Base-by-base conservation (phyloP, 2,888 invertebrate species). In the Troides helena region DNA sequence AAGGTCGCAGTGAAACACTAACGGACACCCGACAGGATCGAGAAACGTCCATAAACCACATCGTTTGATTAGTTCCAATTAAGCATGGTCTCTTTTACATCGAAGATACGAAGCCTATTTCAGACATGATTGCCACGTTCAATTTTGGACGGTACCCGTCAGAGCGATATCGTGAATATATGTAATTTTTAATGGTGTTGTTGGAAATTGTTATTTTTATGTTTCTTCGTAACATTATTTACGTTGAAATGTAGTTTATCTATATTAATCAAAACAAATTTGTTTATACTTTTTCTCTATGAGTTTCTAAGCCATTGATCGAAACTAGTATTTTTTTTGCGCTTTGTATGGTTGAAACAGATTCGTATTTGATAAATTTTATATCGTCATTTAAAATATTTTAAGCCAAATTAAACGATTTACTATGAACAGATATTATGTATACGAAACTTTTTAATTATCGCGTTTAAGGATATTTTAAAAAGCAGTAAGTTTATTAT, bases 51-150 rank as follows among this genome's bases (percentile, higher is more conserved):
- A 85, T 92, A 90, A 90, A 92, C 86, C 84, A 89, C 80, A 83
- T 84, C 82, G 86, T 89, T 86, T 88, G 86, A 92, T 91, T 88
- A 87, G 89, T 89, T 89, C 90, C 89, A 90, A 90, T 89, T 87
- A 89, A 84, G 80, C 77, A 83, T 80, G 83, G 82, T 83, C 78
- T 83, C 86, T 87, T 89, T 87, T 86, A 87, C 80, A 83, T 81
- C 81, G 76, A 76, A 36, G 60, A 69, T 75, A 75, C 77, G 76
- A 73, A 76, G 76, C 76, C 79, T 80, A 80, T 81, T 83, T 81
- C 77, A 78, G 78, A 79, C 77, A 77, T 77, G 77, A 76, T 79
- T 78, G 76, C 78, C 77, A 81, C 81, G 83, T 76, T 81, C 81
- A 78, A 84, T 85, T 85, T 81, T 77, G 76, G 80, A 70, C 39